phyloP scores from a whole-genome alignment of 2,888 invertebrate species.

The Drosophila peninsularis region DNA sequence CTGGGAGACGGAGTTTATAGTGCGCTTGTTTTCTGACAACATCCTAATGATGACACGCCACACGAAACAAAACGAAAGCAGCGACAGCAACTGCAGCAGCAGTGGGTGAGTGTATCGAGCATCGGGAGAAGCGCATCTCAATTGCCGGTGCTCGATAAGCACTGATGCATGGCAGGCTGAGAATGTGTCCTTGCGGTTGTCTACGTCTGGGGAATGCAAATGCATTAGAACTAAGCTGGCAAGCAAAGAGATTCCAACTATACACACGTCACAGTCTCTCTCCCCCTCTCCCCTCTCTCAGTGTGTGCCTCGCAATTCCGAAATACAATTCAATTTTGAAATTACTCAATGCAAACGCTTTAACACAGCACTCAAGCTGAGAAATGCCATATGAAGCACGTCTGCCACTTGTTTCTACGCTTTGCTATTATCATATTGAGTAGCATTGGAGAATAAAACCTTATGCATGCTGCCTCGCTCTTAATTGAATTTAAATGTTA shows the following conservation, averaged over 20 bases:
- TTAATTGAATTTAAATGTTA: background rate
- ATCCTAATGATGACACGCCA: slow-evolving; percentile 73
- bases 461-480: background rate
- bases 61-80: slow-evolving; percentile 46
- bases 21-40: slow-evolving; percentile 58
- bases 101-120: slow-evolving; percentile 7
- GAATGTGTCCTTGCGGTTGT: slow-evolving; percentile 32
- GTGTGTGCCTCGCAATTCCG: background rate
- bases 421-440: slow-evolving; percentile 3
- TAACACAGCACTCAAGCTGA: background rate
- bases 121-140: slow-evolving; percentile 31
- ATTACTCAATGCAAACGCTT: slow-evolving; percentile 6
- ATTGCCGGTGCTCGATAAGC: slow-evolving; percentile 41
- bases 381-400: background rate
- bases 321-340: slow-evolving; percentile 16
- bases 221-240: slow-evolving; percentile 62
- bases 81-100: background rate
- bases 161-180: slow-evolving; percentile 10
- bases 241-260: slow-evolving; percentile 31
- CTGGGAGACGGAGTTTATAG: slow-evolving; percentile 51
- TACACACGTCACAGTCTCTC: slow-evolving; percentile 4
- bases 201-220: slow-evolving; percentile 44
- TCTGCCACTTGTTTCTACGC: background rate
- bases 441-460: background rate
- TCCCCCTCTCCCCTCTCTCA: background rate